Evolutionary conservation across 2,113 vertebrate genomes (phyloP), one percentile per base, ranked within the genome.

Genomic region (Channa argus): DNA sequence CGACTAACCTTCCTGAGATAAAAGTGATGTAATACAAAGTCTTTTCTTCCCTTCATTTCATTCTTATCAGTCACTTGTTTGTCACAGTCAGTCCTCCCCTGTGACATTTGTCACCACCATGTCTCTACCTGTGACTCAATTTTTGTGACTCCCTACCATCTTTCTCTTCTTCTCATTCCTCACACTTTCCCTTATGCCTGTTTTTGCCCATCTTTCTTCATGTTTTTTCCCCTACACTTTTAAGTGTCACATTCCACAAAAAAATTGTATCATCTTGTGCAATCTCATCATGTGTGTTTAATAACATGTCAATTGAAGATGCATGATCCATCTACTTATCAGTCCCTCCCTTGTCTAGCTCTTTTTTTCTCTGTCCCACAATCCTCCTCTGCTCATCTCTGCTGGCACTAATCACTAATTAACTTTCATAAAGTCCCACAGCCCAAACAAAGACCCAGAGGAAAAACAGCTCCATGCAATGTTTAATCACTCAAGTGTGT

Each of bases 391-490:
- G 41, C 55, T 56, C 63, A 15, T 71, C 66, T 74, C 79, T 80
- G 45, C 76, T 58, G 59, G 34, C 47, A 58, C 63, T 87, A 73
- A 86, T 80, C 24, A 37, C 74, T 92, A 91, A 93, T 93, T 91
- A 92, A 87, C 82, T 85, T 81, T 53, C 47, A 67, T 34, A 46
- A 69, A 43, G 64, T 85, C 88, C 84, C 90, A 46, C 15, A 67
- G 83, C 55, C 38, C 59, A 43, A 36, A 49, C 44, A 46, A 34
- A 37, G 52, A 84, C 85, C 74, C 80, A 11, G 14, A 58, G 63
- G 86, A 76, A 41, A 5, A 37, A 6, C 34, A n/a, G 44, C 14
- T 3, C 10, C 54, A 51, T 39, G 55, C 61, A 55, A 79, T 79
- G 65, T 71, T 89, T 79, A 89, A 68, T 82, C 59, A 62, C 53